phyloP scores from a whole-genome alignment of 2,797 vertebrate genomes.

The Anolis apletophallus region DNA sequence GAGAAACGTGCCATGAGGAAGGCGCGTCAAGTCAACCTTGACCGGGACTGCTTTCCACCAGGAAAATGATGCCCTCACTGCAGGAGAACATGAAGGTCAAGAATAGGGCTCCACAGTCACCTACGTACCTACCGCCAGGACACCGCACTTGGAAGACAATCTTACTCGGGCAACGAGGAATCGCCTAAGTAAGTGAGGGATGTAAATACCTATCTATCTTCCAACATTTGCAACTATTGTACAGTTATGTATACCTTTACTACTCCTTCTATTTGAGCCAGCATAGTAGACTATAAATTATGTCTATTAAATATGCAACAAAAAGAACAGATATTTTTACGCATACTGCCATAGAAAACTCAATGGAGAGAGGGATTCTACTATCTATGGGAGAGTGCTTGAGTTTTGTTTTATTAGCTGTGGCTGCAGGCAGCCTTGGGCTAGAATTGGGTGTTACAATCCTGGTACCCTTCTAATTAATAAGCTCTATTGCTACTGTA shows the following conservation, averaged over 20 bases:
- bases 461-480: slow-evolving; percentile 79
- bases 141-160: too few species aligned
- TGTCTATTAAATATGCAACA: slow-evolving; percentile 55
- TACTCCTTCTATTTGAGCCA: slow-evolving; percentile 35
- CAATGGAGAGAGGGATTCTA: slow-evolving; percentile 30
- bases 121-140: too few species aligned
- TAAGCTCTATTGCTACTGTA: slow-evolving; percentile 79
- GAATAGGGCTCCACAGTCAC: too few species aligned
- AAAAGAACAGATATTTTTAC: slow-evolving; percentile 55
- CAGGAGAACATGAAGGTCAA: too few species aligned
- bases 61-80: too few species aligned
- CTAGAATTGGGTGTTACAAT: slow-evolving; percentile 69
- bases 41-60: too few species aligned
- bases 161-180: too few species aligned
- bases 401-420: slow-evolving; percentile 74
- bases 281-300: slow-evolving; percentile 44
- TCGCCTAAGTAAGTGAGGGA: too few species aligned
- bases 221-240: not conserved
- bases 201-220: too few species aligned
- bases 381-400: slow-evolving; percentile 64
- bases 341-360: slow-evolving; percentile 40
- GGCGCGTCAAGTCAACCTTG: too few species aligned
- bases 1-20: too few species aligned
- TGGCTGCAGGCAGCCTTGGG: slow-evolving; percentile 71
- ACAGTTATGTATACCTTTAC: rapidly evolving